phyloP scores from a whole-genome alignment of 2,113 vertebrate species.

The Opisthocomus hoazin region DNA sequence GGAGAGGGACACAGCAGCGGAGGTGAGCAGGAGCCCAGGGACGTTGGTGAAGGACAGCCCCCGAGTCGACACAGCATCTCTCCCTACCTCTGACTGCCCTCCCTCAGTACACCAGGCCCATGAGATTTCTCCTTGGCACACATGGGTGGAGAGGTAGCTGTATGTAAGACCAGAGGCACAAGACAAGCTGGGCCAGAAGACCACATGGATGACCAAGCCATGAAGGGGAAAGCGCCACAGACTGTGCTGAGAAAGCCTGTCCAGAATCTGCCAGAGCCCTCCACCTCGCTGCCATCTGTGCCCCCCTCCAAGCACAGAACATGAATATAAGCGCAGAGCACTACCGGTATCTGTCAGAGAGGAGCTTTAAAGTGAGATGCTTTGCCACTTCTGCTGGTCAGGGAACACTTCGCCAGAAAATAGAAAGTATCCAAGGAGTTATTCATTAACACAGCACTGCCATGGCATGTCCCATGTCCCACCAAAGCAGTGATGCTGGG shows the following conservation, averaged over 20 bases:
- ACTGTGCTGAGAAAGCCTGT: accelerated
- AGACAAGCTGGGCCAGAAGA: neutral
- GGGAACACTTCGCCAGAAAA: neutral
- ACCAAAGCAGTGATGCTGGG: neutral
- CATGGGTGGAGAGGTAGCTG: neutral
- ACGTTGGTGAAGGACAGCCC: accelerated
- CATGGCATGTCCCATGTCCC: neutral
- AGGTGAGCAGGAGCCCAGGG: neutral
- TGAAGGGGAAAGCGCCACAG: neutral
- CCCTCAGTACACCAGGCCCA: neutral
- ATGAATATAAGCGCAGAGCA: neutral
- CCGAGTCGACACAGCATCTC: neutral
- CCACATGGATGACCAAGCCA: neutral
- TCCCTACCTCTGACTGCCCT: neutral
- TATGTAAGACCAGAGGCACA: neutral
- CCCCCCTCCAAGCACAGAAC: accelerated
- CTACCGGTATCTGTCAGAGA: neutral
- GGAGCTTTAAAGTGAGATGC: neutral
- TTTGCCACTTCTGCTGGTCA: neutral
- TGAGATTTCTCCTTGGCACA: neutral
- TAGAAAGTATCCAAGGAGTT: neutral
- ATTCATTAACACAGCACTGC: accelerated
- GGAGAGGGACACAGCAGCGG: neutral
- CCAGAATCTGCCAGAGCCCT: neutral
- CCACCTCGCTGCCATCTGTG: neutral